Base-by-base conservation (phyloP, 2,113 vertebrate genomes). In the Oryzias woworae region DNA sequence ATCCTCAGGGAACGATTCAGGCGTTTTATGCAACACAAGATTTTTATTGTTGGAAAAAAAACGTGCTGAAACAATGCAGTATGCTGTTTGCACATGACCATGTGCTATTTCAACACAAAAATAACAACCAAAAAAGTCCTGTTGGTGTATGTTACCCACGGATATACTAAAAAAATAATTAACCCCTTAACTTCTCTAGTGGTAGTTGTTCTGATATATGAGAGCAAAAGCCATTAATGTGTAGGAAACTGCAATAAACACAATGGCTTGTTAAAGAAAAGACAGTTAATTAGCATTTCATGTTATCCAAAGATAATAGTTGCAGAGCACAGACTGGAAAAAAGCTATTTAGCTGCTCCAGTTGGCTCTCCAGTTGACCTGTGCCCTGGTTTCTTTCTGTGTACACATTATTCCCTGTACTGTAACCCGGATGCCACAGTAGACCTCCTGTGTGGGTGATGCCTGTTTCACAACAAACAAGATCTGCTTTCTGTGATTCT, bases 241-340 rank as follows among this genome's bases (percentile, higher is more conserved):
- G 31, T 36, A 36, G 36, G 1, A 28, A 36, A 36, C 36, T 36
- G 36, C 10, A 36, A 36, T 36, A 36, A 36, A 36, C 8, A 36
- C 36, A 12, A 36, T 10, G 10, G 7, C 36, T 36, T 36, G 36
- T 36, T 47, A 66, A 80, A 67, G 61, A 67, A 47, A 48, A 60
- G 60, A 79, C 57, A 60, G 55, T 71, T 89, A 73, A 89, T 88
- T 85, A 79, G 76, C 81, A 81, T 66, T 61, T 58, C 69, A 22
- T 50, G 14, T 83, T 85, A 69, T 77, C 89, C 66, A 83, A 63
- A 36, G 7, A 84, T 80, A 87, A 87, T 81, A 64, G 71, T 26
- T 64, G 31, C 41, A 26, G 50, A 47, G 42, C 65, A 43, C 47
- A 6, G 24, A 24, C 66, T 50, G 47, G 36, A 36, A 71, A 71